These are phyloP conservation scores for Ceratosolen fusciceps DNA, from an alignment of 1,140 invertebrate species.

Conservation along the genomic window DNA sequence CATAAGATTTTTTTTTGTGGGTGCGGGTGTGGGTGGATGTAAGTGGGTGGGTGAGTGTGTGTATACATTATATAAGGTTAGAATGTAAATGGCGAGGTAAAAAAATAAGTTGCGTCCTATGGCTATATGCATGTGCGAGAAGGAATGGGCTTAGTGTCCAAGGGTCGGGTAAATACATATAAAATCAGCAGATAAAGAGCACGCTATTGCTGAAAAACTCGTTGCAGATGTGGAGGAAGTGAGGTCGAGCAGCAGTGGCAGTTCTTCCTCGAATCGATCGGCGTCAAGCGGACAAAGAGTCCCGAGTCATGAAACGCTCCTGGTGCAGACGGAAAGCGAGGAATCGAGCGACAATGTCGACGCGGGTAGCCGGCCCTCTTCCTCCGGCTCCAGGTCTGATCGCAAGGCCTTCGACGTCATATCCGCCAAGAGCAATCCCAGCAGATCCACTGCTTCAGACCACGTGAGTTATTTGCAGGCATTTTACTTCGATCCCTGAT, in stretches of 20 bases:
- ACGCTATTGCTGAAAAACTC: too few species aligned
- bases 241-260: constrained; percentile 26
- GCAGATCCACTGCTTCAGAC: constrained; percentile 11
- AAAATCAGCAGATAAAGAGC: neutral
- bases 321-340: constrained; percentile 30
- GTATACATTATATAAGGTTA: too few species aligned
- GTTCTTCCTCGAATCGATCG: constrained; percentile 37
- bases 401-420: constrained; percentile 59
- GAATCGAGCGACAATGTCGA: constrained; percentile 5
- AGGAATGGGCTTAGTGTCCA: neutral
- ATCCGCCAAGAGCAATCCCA: constrained; percentile 41
- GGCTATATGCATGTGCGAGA: too few species aligned
- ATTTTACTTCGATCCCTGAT: too few species aligned
- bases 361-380: neutral
- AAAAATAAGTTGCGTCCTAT: too few species aligned
- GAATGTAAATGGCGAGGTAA: too few species aligned
- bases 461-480: too few species aligned
- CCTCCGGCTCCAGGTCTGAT: neutral
- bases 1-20: too few species aligned
- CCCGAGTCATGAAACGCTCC: neutral
- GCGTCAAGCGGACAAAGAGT: neutral
- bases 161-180: neutral
- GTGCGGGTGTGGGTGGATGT: too few species aligned
- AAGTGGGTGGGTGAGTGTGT: too few species aligned
- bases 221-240: constrained; percentile 20